Conservation (phyloP, 2,113 vertebrate species). For the Puma concolor region DNA sequence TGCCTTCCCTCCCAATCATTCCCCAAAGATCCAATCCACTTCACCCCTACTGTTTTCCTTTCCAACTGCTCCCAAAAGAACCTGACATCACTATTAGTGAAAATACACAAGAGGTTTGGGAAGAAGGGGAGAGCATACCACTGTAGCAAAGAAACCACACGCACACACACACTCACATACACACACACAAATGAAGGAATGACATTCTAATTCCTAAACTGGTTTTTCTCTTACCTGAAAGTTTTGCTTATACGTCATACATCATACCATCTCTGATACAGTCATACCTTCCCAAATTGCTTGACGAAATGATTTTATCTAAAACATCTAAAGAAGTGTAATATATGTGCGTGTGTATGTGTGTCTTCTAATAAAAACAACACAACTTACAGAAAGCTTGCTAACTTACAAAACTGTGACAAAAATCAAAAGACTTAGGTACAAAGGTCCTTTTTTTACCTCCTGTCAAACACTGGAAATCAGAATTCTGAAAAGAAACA, state of each 20-base stretch:
- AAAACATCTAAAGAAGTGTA: neutral
- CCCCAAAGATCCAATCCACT: constrained; percentile 68
- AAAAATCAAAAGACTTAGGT: constrained; percentile 7
- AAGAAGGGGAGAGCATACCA: constrained; percentile 16
- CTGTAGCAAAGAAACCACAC: neutral
- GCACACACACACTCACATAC: too few relatives aligned
- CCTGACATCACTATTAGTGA: constrained; percentile 63
- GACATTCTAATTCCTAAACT: constrained; percentile 82
- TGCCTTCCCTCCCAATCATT: constrained; percentile 61
- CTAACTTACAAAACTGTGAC: neutral
- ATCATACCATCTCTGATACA: neutral
- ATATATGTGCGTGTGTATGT: neutral
- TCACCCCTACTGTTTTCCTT: constrained; percentile 61
- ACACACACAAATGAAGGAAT: constrained; percentile 68
- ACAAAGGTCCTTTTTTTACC: neutral
- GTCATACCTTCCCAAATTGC: neutral
- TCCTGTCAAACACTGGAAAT: neutral
- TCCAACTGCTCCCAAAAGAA: constrained; percentile 64
- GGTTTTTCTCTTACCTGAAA: constrained; percentile 78
- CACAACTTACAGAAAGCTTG: constrained; percentile 2
- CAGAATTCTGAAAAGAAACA: neutral
- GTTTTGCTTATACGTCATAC: constrained; percentile 16
- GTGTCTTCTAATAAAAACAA: constrained; percentile 35
- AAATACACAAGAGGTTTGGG: constrained; percentile 50
- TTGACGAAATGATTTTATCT: constrained; percentile 28